These are phyloP conservation scores for Hetaerina titia DNA, from an alignment of 2,888 invertebrate genomes.

Conservation along the genomic window DNA sequence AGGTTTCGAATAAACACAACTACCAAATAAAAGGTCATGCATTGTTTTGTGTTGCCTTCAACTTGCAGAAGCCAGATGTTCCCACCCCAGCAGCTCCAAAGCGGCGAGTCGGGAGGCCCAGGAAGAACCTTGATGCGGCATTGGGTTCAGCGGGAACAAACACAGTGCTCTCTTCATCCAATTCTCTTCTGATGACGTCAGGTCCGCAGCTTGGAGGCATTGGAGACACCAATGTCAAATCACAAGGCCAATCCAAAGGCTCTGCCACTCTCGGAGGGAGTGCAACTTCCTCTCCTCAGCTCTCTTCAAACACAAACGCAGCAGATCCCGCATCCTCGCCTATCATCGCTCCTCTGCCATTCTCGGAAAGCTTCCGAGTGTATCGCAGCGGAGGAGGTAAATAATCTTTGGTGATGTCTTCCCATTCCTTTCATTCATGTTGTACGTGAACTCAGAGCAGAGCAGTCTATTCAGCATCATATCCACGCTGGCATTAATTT, in stretches of 20 bases:
- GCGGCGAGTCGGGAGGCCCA: slow-evolving; percentile 73
- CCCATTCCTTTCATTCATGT: slow-evolving; percentile 33
- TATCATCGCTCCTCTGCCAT: slow-evolving; percentile 71
- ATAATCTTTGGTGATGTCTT: slow-evolving; percentile 53
- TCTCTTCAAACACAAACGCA: background rate
- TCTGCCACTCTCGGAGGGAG: background rate
- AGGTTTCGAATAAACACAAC: too few species aligned
- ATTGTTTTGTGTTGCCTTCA: background rate
- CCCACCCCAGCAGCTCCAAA: slow-evolving; percentile 70
- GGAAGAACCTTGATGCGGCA: slow-evolving; percentile 72
- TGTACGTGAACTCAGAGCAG: background rate
- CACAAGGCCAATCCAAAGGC: background rate
- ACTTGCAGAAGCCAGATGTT: slow-evolving; percentile 71
- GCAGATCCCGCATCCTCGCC: background rate
- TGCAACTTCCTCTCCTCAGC: slow-evolving; percentile 59
- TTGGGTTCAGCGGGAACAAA: slow-evolving; percentile 55
- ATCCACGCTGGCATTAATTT: too few species aligned
- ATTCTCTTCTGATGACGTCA: background rate
- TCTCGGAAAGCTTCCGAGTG: slow-evolving; percentile 77
- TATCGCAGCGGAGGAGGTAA: slow-evolving; percentile 76
- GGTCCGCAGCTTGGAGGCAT: background rate
- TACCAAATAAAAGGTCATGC: too few species aligned
- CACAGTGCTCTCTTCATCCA: background rate
- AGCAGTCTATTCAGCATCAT: too few species aligned
- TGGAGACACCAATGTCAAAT: slow-evolving; percentile 23